Conservation (phyloP, 1,140 invertebrate genomes). For the Drosophila cardini region DNA sequence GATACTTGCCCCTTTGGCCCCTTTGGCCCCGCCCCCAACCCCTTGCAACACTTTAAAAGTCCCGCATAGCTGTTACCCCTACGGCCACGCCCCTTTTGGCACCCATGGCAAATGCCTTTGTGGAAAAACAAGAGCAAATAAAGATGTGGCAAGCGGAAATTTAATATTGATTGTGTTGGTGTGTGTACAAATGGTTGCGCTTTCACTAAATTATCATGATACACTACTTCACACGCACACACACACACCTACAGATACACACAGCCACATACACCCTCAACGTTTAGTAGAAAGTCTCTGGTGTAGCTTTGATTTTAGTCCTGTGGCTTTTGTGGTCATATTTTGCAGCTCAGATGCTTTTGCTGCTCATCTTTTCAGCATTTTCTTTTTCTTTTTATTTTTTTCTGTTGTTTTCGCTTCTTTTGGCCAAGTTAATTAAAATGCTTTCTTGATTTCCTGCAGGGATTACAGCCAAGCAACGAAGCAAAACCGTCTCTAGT, state of each 20-base stretch:
- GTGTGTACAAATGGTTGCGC: constrained; percentile 70
- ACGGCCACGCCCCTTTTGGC: background rate
- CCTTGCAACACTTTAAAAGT: background rate
- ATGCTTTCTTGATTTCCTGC: constrained; percentile 79
- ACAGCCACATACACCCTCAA: constrained; percentile 2
- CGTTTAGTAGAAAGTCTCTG: constrained; percentile 39
- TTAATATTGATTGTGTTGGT: constrained; percentile 78
- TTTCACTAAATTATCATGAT: constrained; percentile 81
- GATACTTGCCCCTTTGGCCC: background rate
- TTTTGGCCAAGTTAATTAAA: constrained; percentile 76
- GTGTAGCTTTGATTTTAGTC: constrained; percentile 37
- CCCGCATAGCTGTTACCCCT: constrained; percentile 2
- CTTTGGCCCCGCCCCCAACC: background rate
- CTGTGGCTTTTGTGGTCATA: constrained; percentile 66
- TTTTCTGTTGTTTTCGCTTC: constrained; percentile 43
- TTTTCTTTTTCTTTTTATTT: constrained; percentile 29
- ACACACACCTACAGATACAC: background rate
- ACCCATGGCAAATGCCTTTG: constrained; percentile 30
- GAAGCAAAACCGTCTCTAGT: background rate
- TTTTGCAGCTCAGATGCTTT: constrained; percentile 59
- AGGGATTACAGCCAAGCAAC: constrained; percentile 65
- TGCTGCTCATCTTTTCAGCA: constrained; percentile 1
- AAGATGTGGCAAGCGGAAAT: constrained; percentile 79
- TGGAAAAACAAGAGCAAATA: constrained; percentile 69
- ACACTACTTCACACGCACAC: constrained; percentile 22